A percentile compares a stretch with the other conserved stretches of the same genome.
These are phyloP conservation scores for Volucella inflata DNA, from an alignment of 2,888 invertebrate genomes.

Conservation along the genomic window DNA sequence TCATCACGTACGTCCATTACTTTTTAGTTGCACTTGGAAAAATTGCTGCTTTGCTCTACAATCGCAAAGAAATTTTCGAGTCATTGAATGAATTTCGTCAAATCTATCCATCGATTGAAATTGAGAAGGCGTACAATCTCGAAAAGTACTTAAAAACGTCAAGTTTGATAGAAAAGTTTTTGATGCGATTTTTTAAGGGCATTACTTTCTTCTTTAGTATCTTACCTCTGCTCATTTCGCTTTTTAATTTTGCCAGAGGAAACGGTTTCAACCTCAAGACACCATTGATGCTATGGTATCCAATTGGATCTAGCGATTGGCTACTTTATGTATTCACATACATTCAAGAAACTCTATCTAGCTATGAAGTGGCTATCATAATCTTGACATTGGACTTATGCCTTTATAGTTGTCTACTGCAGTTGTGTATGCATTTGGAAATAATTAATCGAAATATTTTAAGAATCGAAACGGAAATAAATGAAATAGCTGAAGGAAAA, in stretches of 20 bases:
- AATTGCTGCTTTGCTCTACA: constrained; percentile 46
- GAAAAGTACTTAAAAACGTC: constrained; percentile 9
- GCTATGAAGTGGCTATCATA: constrained; percentile 2
- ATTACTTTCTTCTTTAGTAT: constrained; percentile 20
- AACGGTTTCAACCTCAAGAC: constrained; percentile 5
- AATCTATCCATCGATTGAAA: constrained; percentile 28
- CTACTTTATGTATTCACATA: neutral
- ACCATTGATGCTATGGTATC: constrained; percentile 32
- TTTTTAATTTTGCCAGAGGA: neutral
- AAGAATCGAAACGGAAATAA: constrained; percentile 24
- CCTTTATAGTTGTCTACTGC: constrained; percentile 58
- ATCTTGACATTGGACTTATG: constrained; percentile 66
- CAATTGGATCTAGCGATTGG: neutral
- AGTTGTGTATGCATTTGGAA: constrained; percentile 73
- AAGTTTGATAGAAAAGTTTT: constrained; percentile 29
- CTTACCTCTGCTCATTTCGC: neutral
- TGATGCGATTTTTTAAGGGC: constrained; percentile 19
- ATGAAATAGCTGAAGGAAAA: neutral
- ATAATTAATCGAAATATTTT: constrained; percentile 49
- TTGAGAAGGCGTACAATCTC: constrained; percentile 18
- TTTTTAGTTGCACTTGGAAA: constrained; percentile 59
- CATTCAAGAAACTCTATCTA: neutral
- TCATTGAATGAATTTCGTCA: constrained; percentile 35
- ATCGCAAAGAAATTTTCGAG: constrained; percentile 29
- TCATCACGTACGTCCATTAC: constrained; percentile 59